These are phyloP conservation scores for Muscicapa comitata DNA, from an alignment of 2,797 vertebrate genomes.

Conservation along the genomic window DNA sequence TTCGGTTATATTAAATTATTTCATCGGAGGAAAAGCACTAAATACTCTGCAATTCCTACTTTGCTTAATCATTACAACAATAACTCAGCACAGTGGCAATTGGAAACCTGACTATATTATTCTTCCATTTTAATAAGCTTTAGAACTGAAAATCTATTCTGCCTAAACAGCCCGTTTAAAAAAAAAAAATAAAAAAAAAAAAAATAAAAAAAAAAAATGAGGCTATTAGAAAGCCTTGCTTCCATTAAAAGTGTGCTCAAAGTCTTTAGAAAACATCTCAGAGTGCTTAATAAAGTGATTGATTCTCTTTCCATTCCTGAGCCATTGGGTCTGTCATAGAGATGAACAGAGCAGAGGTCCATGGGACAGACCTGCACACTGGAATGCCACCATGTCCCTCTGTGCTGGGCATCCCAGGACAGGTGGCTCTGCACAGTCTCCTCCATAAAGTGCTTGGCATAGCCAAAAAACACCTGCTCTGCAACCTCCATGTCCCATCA, in stretches of 20 bases:
- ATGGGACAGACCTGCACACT: neutral
- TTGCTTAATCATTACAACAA: neutral
- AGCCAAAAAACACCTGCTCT: neutral
- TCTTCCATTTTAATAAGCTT: constrained; percentile 25
- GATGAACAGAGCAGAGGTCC: neutral
- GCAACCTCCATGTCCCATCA: neutral
- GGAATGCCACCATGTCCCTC: neutral
- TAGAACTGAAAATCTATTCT: constrained; percentile 15
- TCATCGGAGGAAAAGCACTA: neutral
- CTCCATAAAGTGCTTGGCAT: neutral
- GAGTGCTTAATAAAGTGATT: neutral
- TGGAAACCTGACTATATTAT: constrained; percentile 15
- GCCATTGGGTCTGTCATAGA: neutral
- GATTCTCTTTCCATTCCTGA: neutral
- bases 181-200: neutral
- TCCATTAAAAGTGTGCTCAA: neutral
- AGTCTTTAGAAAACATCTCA: constrained; percentile 31
- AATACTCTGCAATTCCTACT: neutral
- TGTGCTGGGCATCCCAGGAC: neutral
- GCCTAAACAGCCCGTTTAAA: neutral
- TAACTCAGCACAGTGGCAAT: neutral
- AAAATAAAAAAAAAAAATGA: neutral
- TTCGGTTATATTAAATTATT: neutral
- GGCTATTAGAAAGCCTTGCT: neutral
- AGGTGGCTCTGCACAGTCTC: neutral